Evolutionary conservation across 2,888 invertebrate species (phyloP), one percentile per base, ranked within the genome.

Genomic region (Drosophila stalkeri): DNA sequence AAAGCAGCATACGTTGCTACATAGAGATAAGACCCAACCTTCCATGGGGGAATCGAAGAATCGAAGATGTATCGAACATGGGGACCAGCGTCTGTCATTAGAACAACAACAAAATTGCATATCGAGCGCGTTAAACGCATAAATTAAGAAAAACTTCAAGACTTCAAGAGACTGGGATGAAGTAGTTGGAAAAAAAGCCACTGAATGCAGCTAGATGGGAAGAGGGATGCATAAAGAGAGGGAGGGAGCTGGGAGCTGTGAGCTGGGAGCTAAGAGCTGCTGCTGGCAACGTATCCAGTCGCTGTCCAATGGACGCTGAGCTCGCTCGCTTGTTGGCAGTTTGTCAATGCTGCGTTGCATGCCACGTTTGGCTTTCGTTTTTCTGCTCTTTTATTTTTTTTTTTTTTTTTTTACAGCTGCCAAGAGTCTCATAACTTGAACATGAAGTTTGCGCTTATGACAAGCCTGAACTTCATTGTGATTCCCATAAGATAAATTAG

Each of bases 31-130:
- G 60, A 46, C 41, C 52, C 37, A 35, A 20, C 55, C 52, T 43
- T 37, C 67, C 16, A 51, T 51, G 7, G 51, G 67, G 80, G 68
- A 54, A 54, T 54, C 54, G 23, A 39, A 6, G 62, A 62, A 75
- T 59, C 55, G 54, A 27, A 11, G 52, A n/a, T 23, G 49, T 5
- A 52, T 78, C 69, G 60, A 54, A 66, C 64, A 62, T 56, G 75
- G 14, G 47, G 39, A 35, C 57, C 44, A 18, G 67, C 47, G 51
- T 72, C 69, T 76, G 78, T 82, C 86, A 86, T 86, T 89, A 86
- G 89, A 89, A 84, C 57, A 75, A 67, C 64, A 75, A 71, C 64
- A 81, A 82, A 87, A 84, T 86, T 86, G 85, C 85, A 86, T 86
- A 86, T 86, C 89, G 78, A 83, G 56, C 72, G 71, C 77, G 77